Base-by-base conservation (phyloP, 2,113 vertebrate species). In the Micronisus gabar region DNA sequence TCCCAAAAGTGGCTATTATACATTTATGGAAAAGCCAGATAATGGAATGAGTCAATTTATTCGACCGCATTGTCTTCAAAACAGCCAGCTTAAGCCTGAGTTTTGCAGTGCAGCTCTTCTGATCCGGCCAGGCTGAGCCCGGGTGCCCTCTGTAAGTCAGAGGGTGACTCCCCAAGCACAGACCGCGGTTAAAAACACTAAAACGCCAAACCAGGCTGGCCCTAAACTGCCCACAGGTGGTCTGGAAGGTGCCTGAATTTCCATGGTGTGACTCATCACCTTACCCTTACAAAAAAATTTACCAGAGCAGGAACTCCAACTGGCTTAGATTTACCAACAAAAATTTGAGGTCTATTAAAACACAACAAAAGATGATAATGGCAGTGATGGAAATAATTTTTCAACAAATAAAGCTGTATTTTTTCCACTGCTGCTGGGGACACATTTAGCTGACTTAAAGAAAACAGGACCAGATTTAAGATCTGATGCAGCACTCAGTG, bases 1-100 rank as follows among this genome's bases (percentile, higher is more conserved):
- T 92, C 70, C 65, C 76, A 13, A 84, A 95, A 93, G 61, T 22
- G 8, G 15, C 25, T 79, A 74, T 92, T 84, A 84, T 88, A 90
- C 88, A 92, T 79, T 86, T 96, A 97, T 86, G 79, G 90, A 71
- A 96, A 95, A 95, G 80, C 78, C 38, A 94, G 86, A 89, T 74
- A 95, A 92, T 78, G 43, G 82, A 90, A 78, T 71, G 58, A 95
- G 89, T 81, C 76, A 55, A 93, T 88, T 92, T 88, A 84, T 95
- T 95, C 1, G 0, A 65, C 81, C 81, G 66, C 73, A 82, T 48
- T 95, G 88, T 85, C 88, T 97, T 88, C 61, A 79, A 58, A 95
- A 70, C 55, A 78, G 15, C 12, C 56, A 81, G 19, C 13, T 81
- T 53, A 82, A 38, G 21, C 29, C 26, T 71, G 59, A 50, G 43